Evolutionary conservation across 1,140 invertebrate genomes (phyloP), one percentile per base, ranked within the genome.

Genomic region (Drosophila leontia): DNA sequence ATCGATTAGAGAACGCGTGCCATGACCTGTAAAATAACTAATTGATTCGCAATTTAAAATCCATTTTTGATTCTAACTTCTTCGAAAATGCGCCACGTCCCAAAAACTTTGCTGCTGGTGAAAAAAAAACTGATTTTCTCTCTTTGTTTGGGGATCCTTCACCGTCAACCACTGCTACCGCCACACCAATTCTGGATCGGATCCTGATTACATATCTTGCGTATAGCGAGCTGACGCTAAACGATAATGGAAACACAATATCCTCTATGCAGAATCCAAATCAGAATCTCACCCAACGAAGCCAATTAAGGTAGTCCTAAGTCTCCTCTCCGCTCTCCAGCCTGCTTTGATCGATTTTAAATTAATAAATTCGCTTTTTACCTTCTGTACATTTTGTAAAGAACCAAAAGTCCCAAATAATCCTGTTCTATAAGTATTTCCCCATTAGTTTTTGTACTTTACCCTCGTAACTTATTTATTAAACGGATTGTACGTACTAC

Each of bases 191-290:
- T 60, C 45, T 86, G 83, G 83, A 82, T 69, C 23, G 58, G 44
- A 62, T 68, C n/a, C 48, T 48, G 60, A 39, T 56, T 39, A 39
- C 48, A 50, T 23, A 32, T 41, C 69, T 50, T 71, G 67, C 48
- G 39, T 15, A 72, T 48, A 91, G 91, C 68, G 91, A 91, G 78
- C 76, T 92, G 91, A 92, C 91, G 11, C 75, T 92, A 42, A 87
- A 85, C 63, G 91, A 92, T 67, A 91, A 78, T 78, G 91, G 86
- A 67, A 76, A 69, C 65, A 71, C 91, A 23, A 82, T 86, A 77
- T 85, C 62, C 55, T 67, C 80, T 29, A 75, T 87, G 51, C 70
- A 50, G 48, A 84, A 78, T 72, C 62, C 63, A 55, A 68, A 41
- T 35, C 69, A 72, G 69, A 72, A 72, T 72, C 69, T 72, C 68